These are phyloP conservation scores for Poecilia wingei DNA, from an alignment of 2,797 vertebrate genomes.

Conservation along the genomic window DNA sequence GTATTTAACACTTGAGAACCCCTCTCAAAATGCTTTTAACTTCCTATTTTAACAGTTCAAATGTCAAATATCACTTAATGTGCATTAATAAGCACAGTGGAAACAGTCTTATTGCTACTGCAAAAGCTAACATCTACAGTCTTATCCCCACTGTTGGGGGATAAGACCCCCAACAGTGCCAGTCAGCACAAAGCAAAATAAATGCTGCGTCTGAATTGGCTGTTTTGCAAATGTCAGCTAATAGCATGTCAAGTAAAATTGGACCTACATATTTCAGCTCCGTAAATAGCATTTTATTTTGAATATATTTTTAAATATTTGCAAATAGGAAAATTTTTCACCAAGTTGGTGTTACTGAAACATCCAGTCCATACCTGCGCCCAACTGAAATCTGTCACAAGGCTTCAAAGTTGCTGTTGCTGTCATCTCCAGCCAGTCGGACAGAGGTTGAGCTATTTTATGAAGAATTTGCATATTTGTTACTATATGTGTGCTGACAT, in stretches of 20 bases:
- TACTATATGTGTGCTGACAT: not conserved
- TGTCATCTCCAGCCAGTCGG: not conserved
- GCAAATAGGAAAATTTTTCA: not conserved
- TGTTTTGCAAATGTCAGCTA: no score
- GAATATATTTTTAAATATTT: not conserved
- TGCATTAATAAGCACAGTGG: not conserved
- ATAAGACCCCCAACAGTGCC: no score
- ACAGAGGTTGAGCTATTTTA: not conserved
- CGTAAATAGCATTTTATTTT: not conserved
- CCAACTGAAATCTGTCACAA: not conserved
- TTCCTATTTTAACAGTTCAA: not conserved
- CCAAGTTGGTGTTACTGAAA: not conserved
- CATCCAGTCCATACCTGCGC: not conserved
- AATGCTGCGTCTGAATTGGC: no score
- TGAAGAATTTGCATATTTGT: not conserved
- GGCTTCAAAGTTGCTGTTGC: not conserved
- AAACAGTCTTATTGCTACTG: not conserved
- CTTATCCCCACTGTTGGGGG: not conserved
- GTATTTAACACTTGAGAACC: not conserved
- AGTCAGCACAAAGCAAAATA: no score
- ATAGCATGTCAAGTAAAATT: not conserved
- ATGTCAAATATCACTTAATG: not conserved
- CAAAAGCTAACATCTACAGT: not conserved
- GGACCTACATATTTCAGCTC: not conserved
- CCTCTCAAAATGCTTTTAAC: not conserved